Evolutionary conservation across 2,888 invertebrate species (phyloP), one percentile per base, ranked within the genome.

Genomic region (Boloria euphrosyne): DNA sequence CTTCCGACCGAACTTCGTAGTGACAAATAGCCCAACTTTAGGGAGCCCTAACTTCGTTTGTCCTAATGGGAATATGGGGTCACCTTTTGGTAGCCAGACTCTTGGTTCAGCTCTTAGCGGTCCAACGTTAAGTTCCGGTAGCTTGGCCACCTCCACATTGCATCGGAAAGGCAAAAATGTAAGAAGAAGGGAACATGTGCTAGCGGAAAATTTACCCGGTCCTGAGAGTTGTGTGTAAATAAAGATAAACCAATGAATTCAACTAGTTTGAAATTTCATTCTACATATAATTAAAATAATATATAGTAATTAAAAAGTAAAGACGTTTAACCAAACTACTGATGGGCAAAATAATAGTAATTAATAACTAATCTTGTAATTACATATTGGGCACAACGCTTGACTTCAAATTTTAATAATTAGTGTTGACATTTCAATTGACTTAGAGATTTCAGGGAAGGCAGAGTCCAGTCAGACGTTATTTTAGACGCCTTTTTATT

Each of bases 191-290:
- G 96, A 96, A 85, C 96, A 95, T 80, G 96, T 97, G 67, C 94
- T 97, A 78, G 96, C 97, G 61, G 96, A 97, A 84, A 95, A 96
- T 75, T 94, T 97, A 84, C 97, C 97, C 43, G 97, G 97, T 69
- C 97, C 97, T 51, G 97, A 97, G 86, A 97, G 97, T 92, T 97
- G 97, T 91, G 97, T 97, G 83, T 97, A 78, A 84, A 79, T 68
- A 67, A 10, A 38, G 10, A 38, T 1, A 38, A 67, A 71, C 18
- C 65, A 67, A 65, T 55, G 53, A n/a, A 64, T 54, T 60, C 17
- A 44, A 57, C 18, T 44, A 46, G 53, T 67, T n/a, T 18, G 22
- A 65, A 64, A 63, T 61, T 69, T 64, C 53, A 52, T 27, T 51
- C 22, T 22, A 22, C 22, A 17, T 47, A 31, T 55, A 18, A 22